These are phyloP conservation scores for Drosophila malerkotliana DNA, from an alignment of 1,140 invertebrate species.

Conservation along the genomic window DNA sequence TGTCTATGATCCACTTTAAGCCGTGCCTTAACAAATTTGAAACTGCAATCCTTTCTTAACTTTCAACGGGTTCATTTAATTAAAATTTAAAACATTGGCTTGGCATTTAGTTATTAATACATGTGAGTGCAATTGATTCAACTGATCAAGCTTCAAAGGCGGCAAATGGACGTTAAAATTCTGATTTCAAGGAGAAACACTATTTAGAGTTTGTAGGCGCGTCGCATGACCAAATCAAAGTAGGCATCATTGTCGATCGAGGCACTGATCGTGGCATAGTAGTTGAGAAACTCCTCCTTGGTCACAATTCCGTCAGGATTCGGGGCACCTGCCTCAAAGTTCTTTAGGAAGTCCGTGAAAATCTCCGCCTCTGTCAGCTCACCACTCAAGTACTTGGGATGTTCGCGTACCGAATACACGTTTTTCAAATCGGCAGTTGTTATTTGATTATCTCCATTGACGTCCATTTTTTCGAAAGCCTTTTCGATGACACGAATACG, in stretches of 20 bases:
- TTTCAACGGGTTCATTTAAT: slow-evolving; percentile 29
- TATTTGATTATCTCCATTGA: slow-evolving; percentile 92
- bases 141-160: slow-evolving; percentile 28
- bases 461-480: slow-evolving; percentile 95
- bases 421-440: slow-evolving; percentile 91
- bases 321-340: slow-evolving; percentile 91
- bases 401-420: slow-evolving; percentile 65
- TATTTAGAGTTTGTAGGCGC: slow-evolving; percentile 92
- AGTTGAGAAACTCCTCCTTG: slow-evolving; percentile 96
- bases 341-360: slow-evolving; percentile 91
- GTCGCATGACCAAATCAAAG: slow-evolving; percentile 97
- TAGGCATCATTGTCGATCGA: slow-evolving; percentile 97
- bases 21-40: too few species aligned
- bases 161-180: slow-evolving; percentile 26
- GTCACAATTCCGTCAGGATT: slow-evolving; percentile 93
- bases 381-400: slow-evolving; percentile 91
- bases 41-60: not conserved
- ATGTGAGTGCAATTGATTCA: slow-evolving; percentile 10
- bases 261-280: slow-evolving; percentile 96
- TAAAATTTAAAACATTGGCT: slow-evolving; percentile 24
- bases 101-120: slow-evolving; percentile 29
- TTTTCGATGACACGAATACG: slow-evolving; percentile 90
- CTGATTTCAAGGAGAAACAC: slow-evolving; percentile 4
- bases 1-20: too few species aligned
- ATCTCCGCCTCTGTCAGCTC: slow-evolving; percentile 94